These are phyloP conservation scores for Plebejus melissa DNA, from an alignment of 2,888 invertebrate species.

Conservation along the genomic window DNA sequence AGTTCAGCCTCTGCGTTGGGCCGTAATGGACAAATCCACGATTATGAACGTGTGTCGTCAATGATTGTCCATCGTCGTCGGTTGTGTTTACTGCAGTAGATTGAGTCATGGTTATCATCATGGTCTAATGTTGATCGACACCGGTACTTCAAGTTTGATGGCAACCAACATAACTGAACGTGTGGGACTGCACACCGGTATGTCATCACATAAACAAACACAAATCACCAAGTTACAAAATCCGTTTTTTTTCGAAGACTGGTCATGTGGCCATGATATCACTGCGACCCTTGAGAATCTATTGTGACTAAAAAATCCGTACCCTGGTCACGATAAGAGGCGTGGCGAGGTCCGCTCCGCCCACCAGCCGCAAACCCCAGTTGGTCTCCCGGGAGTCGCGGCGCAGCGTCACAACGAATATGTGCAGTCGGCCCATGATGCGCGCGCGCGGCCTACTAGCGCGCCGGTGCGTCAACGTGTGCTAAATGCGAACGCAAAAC, in stretches of 20 bases:
- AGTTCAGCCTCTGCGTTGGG: neutral
- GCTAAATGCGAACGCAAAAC: slow-evolving; percentile 65
- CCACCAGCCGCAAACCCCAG: slow-evolving; percentile 93
- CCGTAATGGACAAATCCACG: neutral
- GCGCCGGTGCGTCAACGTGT: slow-evolving; percentile 67
- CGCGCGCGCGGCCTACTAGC: slow-evolving; percentile 58
- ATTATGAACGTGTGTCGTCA: neutral
- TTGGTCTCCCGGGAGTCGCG: slow-evolving; percentile 85
- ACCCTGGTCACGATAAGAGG: slow-evolving; percentile 94
- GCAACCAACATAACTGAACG: neutral
- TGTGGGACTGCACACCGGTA: neutral
- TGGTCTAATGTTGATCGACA: neutral
- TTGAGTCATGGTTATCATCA: neutral
- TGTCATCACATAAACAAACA: neutral
- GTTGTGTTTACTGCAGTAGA: no score
- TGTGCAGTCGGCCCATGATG: slow-evolving; percentile 85
- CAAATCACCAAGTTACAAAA: neutral
- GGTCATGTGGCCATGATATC: no score
- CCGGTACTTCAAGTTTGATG: neutral
- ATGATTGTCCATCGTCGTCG: no score
- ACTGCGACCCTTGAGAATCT: no score
- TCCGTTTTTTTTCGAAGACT: no score
- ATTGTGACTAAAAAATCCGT: slow-evolving; percentile 43
- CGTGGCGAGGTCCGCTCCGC: slow-evolving; percentile 91
- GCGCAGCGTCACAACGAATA: slow-evolving; percentile 85